Evolutionary conservation across 2,888 invertebrate species (phyloP).

Genomic region (Phlogophora meticulosa): DNA sequence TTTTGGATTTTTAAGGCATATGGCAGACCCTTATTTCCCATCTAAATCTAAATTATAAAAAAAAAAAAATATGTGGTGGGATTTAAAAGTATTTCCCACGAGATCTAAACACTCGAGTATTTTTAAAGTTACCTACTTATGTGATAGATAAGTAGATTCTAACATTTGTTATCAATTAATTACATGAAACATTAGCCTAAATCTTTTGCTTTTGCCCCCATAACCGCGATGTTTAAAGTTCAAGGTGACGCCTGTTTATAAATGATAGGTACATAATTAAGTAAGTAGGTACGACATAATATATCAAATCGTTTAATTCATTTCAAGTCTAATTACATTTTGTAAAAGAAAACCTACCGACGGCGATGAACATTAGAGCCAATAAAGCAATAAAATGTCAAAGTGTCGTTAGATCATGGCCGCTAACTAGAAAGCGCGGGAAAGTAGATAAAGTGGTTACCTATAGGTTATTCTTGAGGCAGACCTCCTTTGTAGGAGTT

Average conservation of each 20-base stretch:
- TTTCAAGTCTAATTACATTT: neutral
- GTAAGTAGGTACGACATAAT: too few relatives aligned
- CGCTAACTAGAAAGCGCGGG: conserved; percentile 61
- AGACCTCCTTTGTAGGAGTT: conserved; percentile 33
- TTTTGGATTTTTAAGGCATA: too few relatives aligned
- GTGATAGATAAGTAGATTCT: neutral
- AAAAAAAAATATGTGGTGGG: too few relatives aligned
- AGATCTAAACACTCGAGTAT: too few relatives aligned
- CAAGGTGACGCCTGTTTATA: neutral
- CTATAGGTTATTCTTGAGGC: conserved; percentile 36
- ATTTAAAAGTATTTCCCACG: too few relatives aligned
- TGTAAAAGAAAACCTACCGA: neutral
- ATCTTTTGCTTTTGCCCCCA: neutral
- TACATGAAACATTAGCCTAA: neutral
- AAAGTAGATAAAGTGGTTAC: conserved; percentile 54
- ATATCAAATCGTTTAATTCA: neutral
- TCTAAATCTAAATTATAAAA: too few relatives aligned
- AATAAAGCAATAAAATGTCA: conserved; percentile 16
- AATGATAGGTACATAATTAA: neutral
- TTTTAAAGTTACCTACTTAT: too few relatives aligned
- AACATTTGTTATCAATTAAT: neutral
- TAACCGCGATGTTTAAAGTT: conserved; percentile 15
- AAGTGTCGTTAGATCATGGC: conserved; percentile 19
- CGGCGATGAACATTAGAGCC: neutral
- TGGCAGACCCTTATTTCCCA: too few relatives aligned